Conservation (phyloP, 2,797 vertebrate species). For the Otolemur crassicaudatus region DNA sequence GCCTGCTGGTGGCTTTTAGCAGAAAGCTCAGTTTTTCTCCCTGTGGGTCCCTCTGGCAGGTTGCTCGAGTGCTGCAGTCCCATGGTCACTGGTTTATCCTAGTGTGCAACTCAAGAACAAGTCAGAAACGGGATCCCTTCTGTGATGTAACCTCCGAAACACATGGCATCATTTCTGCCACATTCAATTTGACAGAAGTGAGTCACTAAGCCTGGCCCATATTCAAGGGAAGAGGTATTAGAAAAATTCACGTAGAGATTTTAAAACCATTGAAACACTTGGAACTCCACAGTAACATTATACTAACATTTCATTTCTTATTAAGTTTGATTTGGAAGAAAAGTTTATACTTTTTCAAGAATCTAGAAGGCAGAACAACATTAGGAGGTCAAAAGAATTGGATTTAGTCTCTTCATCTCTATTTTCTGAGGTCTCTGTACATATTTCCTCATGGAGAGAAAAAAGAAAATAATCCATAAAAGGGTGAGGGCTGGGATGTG, state of each 20-base stretch:
- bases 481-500: background rate
- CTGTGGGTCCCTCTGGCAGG: accelerated
- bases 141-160: background rate
- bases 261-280: background rate
- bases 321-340: background rate
- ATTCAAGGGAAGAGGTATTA: background rate
- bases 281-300: background rate
- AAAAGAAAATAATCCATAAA: background rate
- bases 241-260: background rate
- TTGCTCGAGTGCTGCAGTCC: background rate
- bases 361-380: background rate
- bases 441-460: background rate
- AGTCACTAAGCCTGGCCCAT: background rate
- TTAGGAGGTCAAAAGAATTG: background rate
- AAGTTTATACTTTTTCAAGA: background rate
- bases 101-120: background rate
- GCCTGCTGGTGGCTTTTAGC: background rate
- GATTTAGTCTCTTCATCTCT: background rate
- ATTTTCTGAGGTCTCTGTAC: background rate
- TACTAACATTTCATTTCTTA: background rate
- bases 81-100: background rate
- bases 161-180: background rate
- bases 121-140: background rate
- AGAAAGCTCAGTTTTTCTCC: background rate
- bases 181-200: background rate